phyloP scores from a whole-genome alignment of 2,113 vertebrate species.

The Sigmodon hispidus region DNA sequence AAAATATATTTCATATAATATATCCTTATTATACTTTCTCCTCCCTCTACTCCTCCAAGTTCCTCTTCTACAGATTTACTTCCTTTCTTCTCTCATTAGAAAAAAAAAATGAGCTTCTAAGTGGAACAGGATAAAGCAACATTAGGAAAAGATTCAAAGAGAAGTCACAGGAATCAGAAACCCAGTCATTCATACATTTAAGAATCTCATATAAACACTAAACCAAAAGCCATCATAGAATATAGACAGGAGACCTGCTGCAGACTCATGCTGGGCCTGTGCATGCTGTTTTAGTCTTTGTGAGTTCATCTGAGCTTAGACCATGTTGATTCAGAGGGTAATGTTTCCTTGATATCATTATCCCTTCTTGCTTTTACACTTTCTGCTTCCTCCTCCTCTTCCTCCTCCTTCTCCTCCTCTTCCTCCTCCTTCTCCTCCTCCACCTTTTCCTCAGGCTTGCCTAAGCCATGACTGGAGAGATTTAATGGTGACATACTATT shows the following conservation, averaged over 20 bases:
- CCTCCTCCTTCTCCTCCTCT: too few species aligned
- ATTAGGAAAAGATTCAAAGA: background rate
- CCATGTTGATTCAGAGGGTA: background rate
- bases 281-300: too few species aligned
- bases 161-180: background rate
- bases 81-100: background rate
- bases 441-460: background rate
- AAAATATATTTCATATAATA: background rate
- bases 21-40: background rate
- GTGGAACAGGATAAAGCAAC: background rate
- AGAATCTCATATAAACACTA: background rate
- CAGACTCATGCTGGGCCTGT: background rate
- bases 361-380: background rate
- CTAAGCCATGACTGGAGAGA: background rate
- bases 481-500: background rate
- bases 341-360: background rate
- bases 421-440: too few species aligned
- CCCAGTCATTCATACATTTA: background rate
- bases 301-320: background rate
- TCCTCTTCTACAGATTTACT: background rate
- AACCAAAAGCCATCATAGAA: background rate
- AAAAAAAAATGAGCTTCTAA: too few species aligned
- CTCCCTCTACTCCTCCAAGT: background rate
- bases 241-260: fast-evolving
- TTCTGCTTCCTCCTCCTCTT: background rate